Conservation (phyloP, 2,113 vertebrate species). For the Gallinago paraguaiae region DNA sequence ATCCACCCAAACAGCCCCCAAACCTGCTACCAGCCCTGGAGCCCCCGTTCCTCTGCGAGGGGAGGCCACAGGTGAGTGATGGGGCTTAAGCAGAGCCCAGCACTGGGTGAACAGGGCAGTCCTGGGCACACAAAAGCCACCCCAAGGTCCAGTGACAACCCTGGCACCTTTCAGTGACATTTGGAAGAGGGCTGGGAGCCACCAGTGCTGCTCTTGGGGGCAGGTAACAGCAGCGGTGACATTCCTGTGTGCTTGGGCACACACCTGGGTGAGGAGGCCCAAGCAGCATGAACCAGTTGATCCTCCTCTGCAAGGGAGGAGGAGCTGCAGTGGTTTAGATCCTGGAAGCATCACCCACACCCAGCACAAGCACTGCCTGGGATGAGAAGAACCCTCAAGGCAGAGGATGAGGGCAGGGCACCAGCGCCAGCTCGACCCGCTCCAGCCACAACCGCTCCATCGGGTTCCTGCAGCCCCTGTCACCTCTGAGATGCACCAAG, state of each 20-base stretch:
- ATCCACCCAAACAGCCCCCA: not conserved
- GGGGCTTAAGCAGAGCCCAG: not conserved
- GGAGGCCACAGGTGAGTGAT: fast-evolving
- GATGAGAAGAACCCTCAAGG: not conserved
- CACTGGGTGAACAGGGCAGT: fast-evolving
- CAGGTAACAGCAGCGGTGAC: fast-evolving
- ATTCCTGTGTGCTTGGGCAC: fast-evolving
- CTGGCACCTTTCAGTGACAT: not conserved
- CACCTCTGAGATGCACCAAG: fast-evolving
- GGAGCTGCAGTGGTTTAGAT: fast-evolving
- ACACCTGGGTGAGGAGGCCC: fast-evolving
- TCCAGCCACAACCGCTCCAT: not conserved
- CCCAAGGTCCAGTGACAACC: not conserved
- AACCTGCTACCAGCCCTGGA: fast-evolving
- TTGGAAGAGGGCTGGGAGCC: not conserved
- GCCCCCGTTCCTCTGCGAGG: fast-evolving
- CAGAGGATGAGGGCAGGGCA: not conserved
- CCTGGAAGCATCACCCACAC: not conserved
- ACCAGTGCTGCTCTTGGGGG: not conserved
- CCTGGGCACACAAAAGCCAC: not conserved
- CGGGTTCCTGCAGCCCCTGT: not conserved
- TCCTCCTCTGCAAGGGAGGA: not conserved
- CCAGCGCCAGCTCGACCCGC: fast-evolving
- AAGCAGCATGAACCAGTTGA: not conserved
- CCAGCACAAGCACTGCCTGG: not conserved